Evolutionary conservation across 2,888 invertebrate genomes (phyloP), one percentile per base, ranked within the genome.

Genomic region (Nemurella pictetii): DNA sequence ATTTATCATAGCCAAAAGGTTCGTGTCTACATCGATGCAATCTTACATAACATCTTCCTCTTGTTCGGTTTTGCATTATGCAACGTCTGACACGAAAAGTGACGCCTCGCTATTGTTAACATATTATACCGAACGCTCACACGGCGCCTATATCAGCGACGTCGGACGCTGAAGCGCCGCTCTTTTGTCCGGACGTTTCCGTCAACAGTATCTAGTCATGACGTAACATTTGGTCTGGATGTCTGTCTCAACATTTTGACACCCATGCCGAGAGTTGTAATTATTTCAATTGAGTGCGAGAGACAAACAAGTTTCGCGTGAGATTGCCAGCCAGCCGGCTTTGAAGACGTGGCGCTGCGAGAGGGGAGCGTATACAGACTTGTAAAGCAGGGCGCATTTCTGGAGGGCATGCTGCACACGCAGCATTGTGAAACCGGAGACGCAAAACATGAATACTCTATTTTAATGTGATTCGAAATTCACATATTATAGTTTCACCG

Each of bases 381-480:
- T 55, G 55, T 12, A 55, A 55, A 55, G 12, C 55, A 15, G 20
- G 55, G 55, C 9, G 55, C 55, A 55, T 55, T 55, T 55, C 55
- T 55, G 20, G 55, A 20, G 20, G 55, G 55, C 55, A 55, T 55
- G 20, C 9, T 55, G 20, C 20, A 12, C 75, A 75, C 75, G 75
- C 75, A 75, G 55, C 20, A 27, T 75, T 75, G 75, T 26, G 5
- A 75, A 75, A 75, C 75, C 75, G 75, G 75, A 75, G 75, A 75
- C 75, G 75, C 7, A 9, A 27, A 75, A 75, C 75, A 75, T 75
- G 78, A 28, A 78, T 78, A 78, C 28, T 29, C 78, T 28, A 78
- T 78, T 30, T 78, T 78, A 78, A 78, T 78, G 78, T 27, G 28
- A 78, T 78, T 78, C 78, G 30, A 12, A 29, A 20, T 55, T 55